Conservation (phyloP, 2,797 vertebrate genomes). For the Centropyge bicolor region DNA sequence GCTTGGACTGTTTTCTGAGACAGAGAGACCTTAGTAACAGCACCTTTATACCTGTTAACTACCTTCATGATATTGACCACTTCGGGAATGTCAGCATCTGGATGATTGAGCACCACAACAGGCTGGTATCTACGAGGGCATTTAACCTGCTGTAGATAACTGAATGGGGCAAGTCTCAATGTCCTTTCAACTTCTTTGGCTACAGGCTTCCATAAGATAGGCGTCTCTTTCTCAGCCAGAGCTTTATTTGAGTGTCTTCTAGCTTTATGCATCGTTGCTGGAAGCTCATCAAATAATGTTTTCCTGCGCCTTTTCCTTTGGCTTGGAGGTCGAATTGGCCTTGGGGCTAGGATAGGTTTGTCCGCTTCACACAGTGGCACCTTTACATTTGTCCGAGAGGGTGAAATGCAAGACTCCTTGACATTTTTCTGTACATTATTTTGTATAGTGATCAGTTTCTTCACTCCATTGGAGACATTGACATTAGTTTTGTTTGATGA, state of each 20-base stretch:
- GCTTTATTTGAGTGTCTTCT: constrained; percentile 86
- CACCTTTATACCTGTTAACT: constrained; percentile 92
- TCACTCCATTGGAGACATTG: constrained; percentile 70
- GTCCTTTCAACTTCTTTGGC: constrained; percentile 91
- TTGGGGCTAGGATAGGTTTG: constrained; percentile 70
- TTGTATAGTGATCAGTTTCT: constrained; percentile 71
- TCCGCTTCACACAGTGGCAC: constrained; percentile 60
- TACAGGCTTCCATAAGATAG: constrained; percentile 83
- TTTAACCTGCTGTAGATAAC: constrained; percentile 91
- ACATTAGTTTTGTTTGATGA: constrained; percentile 79
- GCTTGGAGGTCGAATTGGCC: constrained; percentile 81
- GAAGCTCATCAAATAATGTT: constrained; percentile 86
- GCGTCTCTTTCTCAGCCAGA: constrained; percentile 86
- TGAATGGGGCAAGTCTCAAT: constrained; percentile 92
- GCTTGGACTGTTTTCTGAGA: constrained; percentile 93
- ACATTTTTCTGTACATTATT: constrained; percentile 66
- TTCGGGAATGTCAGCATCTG: constrained; percentile 96
- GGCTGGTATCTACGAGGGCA: constrained; percentile 96
- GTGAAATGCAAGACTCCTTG: constrained; percentile 55
- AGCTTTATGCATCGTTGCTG: constrained; percentile 85
- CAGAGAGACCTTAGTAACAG: constrained; percentile 92
- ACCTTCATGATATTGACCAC: constrained; percentile 95
- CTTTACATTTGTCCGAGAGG: constrained; percentile 59
- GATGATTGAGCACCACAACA: constrained; percentile 98
- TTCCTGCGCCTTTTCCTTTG: constrained; percentile 90